Percentiles rank a stretch among this genome's conserved stretches.
These are phyloP conservation scores for Deroplatys truncata DNA, from an alignment of 2,888 invertebrate genomes.

Conservation along the genomic window DNA sequence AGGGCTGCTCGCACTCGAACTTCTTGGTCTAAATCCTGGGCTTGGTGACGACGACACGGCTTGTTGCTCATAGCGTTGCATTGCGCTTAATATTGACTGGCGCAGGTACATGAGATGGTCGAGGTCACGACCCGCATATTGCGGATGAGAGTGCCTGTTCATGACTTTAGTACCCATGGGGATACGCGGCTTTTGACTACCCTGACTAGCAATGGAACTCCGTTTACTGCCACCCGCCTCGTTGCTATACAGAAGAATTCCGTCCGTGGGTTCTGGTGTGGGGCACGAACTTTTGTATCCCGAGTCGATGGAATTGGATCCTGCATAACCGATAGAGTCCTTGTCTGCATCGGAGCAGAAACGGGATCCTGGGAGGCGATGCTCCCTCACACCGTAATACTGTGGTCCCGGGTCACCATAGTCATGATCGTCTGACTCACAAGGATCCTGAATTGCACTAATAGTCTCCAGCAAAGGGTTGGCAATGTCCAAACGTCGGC, in stretches of 20 bases:
- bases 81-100: conserved; percentile 38
- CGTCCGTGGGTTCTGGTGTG: conserved; percentile 39
- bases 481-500: conserved; percentile 28
- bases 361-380: conserved; percentile 15
- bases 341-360: conserved; percentile 35
- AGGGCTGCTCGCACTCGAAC: conserved; percentile 32
- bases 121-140: conserved; percentile 32
- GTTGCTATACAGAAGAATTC: conserved; percentile 34
- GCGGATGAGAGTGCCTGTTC: conserved; percentile 32
- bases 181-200: conserved; percentile 36
- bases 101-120: conserved; percentile 38
- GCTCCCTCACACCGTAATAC: conserved; percentile 21
- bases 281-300: conserved; percentile 42
- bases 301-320: conserved; percentile 41
- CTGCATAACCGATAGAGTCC: conserved; percentile 40
- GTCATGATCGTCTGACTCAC: conserved; percentile 36
- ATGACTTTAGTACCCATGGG: conserved; percentile 40
- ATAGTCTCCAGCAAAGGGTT: conserved; percentile 42
- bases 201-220: conserved; percentile 33
- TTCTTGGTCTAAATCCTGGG: conserved; percentile 29
- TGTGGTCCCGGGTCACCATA: conserved; percentile 10
- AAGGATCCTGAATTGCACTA: conserved; percentile 37
- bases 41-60: conserved; percentile 21
- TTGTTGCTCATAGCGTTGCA: conserved; percentile 36
- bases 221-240: conserved; percentile 30